Evolutionary conservation across 2,113 vertebrate genomes (phyloP).

Genomic region (Ictalurus furcatus): DNA sequence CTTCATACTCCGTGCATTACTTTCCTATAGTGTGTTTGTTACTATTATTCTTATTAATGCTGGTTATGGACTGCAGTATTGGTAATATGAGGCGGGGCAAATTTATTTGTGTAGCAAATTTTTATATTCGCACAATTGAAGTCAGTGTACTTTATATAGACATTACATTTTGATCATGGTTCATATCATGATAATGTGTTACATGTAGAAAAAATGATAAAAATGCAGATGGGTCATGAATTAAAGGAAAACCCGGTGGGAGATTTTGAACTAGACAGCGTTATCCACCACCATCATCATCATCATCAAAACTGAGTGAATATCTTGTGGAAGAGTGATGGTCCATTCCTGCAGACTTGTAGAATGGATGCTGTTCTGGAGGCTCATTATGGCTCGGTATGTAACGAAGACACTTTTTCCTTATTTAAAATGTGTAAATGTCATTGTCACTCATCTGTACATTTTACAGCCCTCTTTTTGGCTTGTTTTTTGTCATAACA

Average conservation of each 20-base stretch:
- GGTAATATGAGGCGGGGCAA: too few species aligned
- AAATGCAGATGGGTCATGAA: neutral
- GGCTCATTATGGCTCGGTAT: neutral
- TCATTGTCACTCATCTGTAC: neutral
- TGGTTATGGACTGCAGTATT: neutral
- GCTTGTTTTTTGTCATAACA: neutral
- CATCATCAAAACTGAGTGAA: neutral
- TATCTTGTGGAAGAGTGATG: neutral
- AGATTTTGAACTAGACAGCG: neutral
- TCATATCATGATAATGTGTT: neutral
- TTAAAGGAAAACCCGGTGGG: too few species aligned
- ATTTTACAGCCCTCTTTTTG: neutral
- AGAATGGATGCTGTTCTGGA: neutral
- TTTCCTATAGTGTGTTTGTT: conserved; percentile 16
- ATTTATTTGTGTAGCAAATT: neutral
- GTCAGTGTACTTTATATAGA: neutral
- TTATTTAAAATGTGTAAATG: neutral
- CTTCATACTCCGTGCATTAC: neutral
- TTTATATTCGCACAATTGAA: too few species aligned
- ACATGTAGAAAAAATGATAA: neutral
- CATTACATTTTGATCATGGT: neutral
- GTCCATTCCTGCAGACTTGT: neutral
- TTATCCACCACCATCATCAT: neutral
- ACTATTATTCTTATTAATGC: neutral
- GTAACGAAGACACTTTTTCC: neutral